Percentiles rank a stretch among this genome's conserved stretches.
Conservation (phyloP, 2,888 invertebrate genomes). For the Trypoxylon attenuatum region DNA sequence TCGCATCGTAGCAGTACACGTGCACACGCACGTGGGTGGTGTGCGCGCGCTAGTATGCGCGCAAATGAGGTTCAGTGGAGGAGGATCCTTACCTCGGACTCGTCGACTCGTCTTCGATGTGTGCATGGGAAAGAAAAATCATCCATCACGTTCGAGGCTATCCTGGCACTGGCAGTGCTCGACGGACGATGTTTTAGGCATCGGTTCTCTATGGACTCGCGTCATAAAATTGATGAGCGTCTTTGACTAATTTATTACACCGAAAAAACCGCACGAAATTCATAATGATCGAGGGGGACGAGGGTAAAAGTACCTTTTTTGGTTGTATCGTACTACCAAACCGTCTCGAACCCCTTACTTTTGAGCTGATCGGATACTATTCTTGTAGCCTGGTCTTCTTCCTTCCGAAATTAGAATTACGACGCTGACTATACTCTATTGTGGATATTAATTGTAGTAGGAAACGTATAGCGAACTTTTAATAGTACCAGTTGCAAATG, state of each 20-base stretch:
- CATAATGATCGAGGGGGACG: constrained; percentile 60
- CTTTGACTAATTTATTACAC: constrained; percentile 72
- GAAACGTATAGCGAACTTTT: too few relatives aligned
- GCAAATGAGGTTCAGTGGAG: constrained; percentile 51
- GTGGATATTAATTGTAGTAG: too few relatives aligned
- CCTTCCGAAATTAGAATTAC: too few relatives aligned
- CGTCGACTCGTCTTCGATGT: constrained; percentile 22
- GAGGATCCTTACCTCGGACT: constrained; percentile 42
- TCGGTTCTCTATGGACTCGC: constrained; percentile 59
- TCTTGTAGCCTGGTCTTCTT: too few relatives aligned
- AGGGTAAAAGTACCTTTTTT: constrained; percentile 26
- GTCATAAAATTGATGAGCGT: constrained; percentile 73
- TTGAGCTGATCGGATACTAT: background rate
- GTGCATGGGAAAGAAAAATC: constrained; percentile 67
- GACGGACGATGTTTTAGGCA: constrained; percentile 54
- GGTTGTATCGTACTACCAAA: constrained; percentile 10
- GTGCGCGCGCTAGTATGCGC: constrained; percentile 38
- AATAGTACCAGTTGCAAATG: too few relatives aligned
- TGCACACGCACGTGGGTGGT: constrained; percentile 55
- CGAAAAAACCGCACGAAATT: constrained; percentile 68
- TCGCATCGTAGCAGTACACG: constrained; percentile 2
- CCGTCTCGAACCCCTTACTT: background rate
- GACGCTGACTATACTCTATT: too few relatives aligned
- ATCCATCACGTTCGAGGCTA: constrained; percentile 72
- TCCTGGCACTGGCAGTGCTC: constrained; percentile 52